Conservation (phyloP, 2,888 invertebrate genomes). For the Caenorhabditis becei region DNA sequence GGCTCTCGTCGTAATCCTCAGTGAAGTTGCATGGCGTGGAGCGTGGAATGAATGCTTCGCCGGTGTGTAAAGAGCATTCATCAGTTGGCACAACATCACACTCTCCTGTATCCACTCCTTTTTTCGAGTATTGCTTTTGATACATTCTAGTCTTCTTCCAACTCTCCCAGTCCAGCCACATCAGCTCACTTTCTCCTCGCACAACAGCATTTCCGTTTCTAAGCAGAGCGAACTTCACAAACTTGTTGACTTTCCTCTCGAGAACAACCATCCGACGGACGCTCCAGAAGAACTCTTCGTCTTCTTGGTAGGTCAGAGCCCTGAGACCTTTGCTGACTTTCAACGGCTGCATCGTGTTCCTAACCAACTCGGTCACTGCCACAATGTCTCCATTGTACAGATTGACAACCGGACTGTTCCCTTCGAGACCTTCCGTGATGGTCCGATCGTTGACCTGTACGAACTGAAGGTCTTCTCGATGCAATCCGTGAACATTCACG, state of each 20-base stretch:
- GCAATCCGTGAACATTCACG: conserved; percentile 13
- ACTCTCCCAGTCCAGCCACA: background rate
- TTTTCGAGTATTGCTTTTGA: background rate
- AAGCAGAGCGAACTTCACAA: background rate
- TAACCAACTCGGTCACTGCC: conserved; percentile 5
- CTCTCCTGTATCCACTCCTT: too few species aligned
- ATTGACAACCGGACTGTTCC: background rate
- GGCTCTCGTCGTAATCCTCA: background rate
- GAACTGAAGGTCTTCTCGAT: conserved; percentile 14
- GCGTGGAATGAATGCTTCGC: conserved; percentile 8
- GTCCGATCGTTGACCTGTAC: conserved; percentile 14
- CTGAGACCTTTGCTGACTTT: background rate
- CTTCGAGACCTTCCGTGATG: background rate
- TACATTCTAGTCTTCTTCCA: too few species aligned
- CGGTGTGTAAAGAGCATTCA: background rate
- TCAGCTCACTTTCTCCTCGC: conserved; percentile 10
- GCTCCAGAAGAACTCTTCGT: background rate
- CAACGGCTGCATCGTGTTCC: background rate
- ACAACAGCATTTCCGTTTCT: conserved; percentile 8
- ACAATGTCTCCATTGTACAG: conserved; percentile 13
- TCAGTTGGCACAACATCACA: too few species aligned
- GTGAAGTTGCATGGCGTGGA: background rate
- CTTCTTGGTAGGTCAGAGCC: background rate
- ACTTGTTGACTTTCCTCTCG: background rate
- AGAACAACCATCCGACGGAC: background rate